Conservation (phyloP, 2,113 vertebrate species). For the Vulpes ferrilata region DNA sequence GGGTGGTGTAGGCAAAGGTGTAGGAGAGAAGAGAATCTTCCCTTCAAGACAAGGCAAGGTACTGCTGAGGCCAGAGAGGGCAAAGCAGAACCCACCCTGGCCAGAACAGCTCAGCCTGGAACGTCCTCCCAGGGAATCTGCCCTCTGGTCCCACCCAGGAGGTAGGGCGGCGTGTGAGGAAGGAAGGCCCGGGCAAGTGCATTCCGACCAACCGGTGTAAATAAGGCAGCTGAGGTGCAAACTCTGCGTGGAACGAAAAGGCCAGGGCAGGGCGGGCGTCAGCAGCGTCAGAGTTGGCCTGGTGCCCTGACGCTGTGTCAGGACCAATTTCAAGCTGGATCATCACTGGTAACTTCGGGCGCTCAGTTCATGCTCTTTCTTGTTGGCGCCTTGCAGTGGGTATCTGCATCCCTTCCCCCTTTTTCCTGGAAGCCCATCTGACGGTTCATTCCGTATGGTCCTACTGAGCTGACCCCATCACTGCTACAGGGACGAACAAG, state of each 20-base stretch:
- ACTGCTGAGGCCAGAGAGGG: neutral
- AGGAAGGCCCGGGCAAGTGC: neutral
- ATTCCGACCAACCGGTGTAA: neutral
- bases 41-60: neutral
- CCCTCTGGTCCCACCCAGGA: neutral
- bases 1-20: neutral
- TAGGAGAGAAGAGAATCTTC: neutral
- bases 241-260: neutral
- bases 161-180: neutral
- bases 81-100: neutral
- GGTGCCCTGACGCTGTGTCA: neutral
- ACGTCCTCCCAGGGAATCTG: neutral
- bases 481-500: neutral
- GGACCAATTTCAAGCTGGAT: constrained; percentile 47
- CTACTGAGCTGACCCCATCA: neutral
- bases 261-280: neutral
- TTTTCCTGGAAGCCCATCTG: neutral
- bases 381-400: neutral
- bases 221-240: neutral
- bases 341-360: neutral
- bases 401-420: neutral
- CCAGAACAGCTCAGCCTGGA: neutral
- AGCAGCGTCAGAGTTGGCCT: neutral
- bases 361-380: constrained; percentile 35
- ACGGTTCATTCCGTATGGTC: neutral